These are phyloP conservation scores for Calliopsis andreniformis DNA, from an alignment of 1,140 invertebrate species.

Conservation along the genomic window DNA sequence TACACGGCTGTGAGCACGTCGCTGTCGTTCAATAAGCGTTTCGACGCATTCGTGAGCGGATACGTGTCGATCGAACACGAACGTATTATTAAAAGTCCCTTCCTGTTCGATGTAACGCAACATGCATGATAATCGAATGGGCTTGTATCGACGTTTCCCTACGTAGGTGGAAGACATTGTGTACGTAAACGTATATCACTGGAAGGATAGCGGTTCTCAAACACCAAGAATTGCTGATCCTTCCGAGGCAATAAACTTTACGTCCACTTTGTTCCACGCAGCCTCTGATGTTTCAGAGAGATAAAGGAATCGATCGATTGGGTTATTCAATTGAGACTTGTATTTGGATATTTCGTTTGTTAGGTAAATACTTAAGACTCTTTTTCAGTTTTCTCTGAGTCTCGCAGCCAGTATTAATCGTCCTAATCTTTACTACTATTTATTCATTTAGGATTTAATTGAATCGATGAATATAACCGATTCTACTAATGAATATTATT, in stretches of 20 bases:
- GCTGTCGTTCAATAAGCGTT: constrained; percentile 5
- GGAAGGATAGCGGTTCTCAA: constrained; percentile 20
- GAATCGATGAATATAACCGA: no score
- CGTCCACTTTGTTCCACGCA: no score
- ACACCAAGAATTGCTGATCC: not conserved
- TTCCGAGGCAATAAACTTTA: not conserved
- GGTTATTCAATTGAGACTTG: not conserved
- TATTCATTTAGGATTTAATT: no score
- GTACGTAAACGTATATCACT: not conserved
- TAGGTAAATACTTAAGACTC: no score
- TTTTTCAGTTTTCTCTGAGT: no score
- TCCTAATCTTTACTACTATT: no score
- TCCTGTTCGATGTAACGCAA: constrained; percentile 48
- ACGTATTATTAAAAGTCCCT: constrained; percentile 54
- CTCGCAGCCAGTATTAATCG: no score
- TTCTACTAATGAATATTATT: no score
- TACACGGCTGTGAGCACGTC: not conserved
- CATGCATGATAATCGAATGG: constrained; percentile 54
- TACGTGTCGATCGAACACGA: constrained; percentile 18
- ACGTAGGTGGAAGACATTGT: constrained; percentile 44
- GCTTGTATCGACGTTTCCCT: constrained; percentile 32
- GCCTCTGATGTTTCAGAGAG: no score
- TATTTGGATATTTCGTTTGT: no score
- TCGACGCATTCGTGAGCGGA: constrained; percentile 17
- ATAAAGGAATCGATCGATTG: not conserved